These are phyloP conservation scores for Callaeas wilsoni DNA, from an alignment of 2,113 vertebrate genomes.

Conservation along the genomic window DNA sequence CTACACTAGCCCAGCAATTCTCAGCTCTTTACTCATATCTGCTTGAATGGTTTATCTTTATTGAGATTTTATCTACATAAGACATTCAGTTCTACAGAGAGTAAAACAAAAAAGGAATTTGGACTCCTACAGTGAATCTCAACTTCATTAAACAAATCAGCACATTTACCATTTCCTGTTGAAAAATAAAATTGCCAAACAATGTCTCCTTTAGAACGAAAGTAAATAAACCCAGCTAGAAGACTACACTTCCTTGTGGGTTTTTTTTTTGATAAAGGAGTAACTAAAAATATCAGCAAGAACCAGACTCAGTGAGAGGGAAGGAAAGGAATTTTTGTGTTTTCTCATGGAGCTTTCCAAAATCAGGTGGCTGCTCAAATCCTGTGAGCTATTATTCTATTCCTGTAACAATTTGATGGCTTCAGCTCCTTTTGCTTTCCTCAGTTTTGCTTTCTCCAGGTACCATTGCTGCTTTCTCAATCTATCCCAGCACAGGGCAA, in stretches of 20 bases:
- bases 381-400: neutral
- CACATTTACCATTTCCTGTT: conserved; percentile 44
- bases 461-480: neutral
- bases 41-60: neutral
- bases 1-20: neutral
- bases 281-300: neutral
- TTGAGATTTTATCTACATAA: conserved; percentile 7
- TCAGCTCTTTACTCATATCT: neutral
- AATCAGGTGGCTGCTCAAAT: neutral
- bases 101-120: neutral
- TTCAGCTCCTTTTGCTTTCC: neutral
- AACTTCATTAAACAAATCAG: conserved; percentile 32
- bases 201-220: neutral
- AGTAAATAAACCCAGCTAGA: conserved; percentile 17
- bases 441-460: neutral
- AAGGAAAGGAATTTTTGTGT: neutral
- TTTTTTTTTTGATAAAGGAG: neutral
- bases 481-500: neutral
- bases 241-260: neutral
- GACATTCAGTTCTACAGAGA: neutral
- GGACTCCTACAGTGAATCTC: conserved; percentile 4
- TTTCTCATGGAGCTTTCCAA: neutral
- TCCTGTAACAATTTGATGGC: neutral
- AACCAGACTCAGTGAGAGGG: neutral
- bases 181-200: conserved; percentile 21